A percentile compares a stretch with the other conserved stretches of the same genome.
phyloP scores from a whole-genome alignment of 2,797 vertebrate species.

The Mastacembelus armatus region DNA sequence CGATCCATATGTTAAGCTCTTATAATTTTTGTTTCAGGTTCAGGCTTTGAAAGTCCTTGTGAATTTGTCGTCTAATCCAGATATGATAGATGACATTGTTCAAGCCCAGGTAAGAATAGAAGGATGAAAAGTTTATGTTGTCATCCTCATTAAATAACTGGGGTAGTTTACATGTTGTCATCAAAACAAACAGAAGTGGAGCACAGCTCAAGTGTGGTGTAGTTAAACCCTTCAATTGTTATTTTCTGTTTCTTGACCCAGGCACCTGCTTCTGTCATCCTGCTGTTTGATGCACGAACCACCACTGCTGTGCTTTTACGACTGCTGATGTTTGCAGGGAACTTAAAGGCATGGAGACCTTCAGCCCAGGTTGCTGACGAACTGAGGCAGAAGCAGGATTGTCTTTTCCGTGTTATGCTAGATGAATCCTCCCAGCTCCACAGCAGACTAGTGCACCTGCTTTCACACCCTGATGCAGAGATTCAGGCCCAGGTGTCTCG shows the following conservation, averaged over 20 bases:
- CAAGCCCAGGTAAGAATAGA: slow-evolving; percentile 86
- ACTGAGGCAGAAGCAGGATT: slow-evolving; percentile 82
- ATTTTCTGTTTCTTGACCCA: slow-evolving; percentile 54
- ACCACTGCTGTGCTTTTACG: slow-evolving; percentile 88
- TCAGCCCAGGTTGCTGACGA: slow-evolving; percentile 71
- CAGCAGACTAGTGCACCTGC: slow-evolving; percentile 86
- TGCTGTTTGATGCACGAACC: slow-evolving; percentile 85
- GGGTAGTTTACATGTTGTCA: slow-evolving; percentile 11
- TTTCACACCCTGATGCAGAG: slow-evolving; percentile 87
- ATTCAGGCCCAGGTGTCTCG: slow-evolving; percentile 89
- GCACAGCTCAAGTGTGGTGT: neutral
- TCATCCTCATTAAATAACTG: neutral
- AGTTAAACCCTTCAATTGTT: neutral
- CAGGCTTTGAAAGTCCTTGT: slow-evolving; percentile 93
- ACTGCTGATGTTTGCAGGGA: slow-evolving; percentile 87
- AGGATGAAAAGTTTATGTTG: too few relatives aligned
- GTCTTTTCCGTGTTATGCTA: slow-evolving; percentile 87
- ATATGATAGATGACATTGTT: slow-evolving; percentile 90
- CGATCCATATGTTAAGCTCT: neutral
- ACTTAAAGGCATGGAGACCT: slow-evolving; percentile 86
- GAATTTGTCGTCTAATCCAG: slow-evolving; percentile 94
- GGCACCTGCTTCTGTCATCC: slow-evolving; percentile 89
- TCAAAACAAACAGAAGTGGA: slow-evolving; percentile 8
- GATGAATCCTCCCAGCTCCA: slow-evolving; percentile 86
- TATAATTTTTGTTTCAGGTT: slow-evolving; percentile 79